Conservation (phyloP, 1,140 invertebrate genomes). For the Apocrypta bakeri region DNA sequence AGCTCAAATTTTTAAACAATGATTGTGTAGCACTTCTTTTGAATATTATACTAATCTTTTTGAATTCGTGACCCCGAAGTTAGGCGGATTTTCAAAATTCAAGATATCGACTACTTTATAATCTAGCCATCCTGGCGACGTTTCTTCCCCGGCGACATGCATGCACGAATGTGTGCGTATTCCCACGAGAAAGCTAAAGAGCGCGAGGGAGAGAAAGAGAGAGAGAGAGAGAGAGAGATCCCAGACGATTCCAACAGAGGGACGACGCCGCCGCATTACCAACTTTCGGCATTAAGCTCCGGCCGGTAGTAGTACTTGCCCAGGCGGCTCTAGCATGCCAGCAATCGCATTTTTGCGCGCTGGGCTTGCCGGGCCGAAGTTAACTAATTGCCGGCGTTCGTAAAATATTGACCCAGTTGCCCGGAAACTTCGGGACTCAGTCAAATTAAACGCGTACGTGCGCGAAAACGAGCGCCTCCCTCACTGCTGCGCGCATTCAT, state of each 20-base stretch:
- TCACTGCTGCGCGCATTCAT: neutral
- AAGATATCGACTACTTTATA: neutral
- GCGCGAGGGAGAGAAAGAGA: neutral
- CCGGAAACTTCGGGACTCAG: conserved; percentile 43
- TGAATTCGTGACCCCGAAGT: no score
- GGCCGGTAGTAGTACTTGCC: neutral
- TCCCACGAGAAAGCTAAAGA: conserved; percentile 23
- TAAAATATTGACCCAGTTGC: conserved; percentile 49
- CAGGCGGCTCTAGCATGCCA: conserved; percentile 26
- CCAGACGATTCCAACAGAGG: conserved; percentile 10
- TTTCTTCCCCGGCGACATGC: neutral
- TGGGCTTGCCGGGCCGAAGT: conserved; percentile 22
- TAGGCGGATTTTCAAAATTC: neutral
- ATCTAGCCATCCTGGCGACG: neutral
- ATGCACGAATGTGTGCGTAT: neutral
- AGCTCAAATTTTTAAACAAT: no score
- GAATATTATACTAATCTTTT: no score
- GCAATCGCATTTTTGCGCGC: conserved; percentile 39
- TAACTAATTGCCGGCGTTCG: conserved; percentile 48
- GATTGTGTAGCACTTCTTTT: no score
- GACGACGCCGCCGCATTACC: conserved; percentile 23
- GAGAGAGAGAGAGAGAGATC: conserved; percentile 2
- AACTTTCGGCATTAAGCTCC: conserved; percentile 44
- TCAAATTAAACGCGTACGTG: conserved; percentile 48
- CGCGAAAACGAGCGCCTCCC: conserved; percentile 34